Percentiles rank a stretch among this genome's conserved stretches.
These are phyloP conservation scores for Cyanoderma ruficeps DNA, from an alignment of 2,113 vertebrate species.

Conservation along the genomic window DNA sequence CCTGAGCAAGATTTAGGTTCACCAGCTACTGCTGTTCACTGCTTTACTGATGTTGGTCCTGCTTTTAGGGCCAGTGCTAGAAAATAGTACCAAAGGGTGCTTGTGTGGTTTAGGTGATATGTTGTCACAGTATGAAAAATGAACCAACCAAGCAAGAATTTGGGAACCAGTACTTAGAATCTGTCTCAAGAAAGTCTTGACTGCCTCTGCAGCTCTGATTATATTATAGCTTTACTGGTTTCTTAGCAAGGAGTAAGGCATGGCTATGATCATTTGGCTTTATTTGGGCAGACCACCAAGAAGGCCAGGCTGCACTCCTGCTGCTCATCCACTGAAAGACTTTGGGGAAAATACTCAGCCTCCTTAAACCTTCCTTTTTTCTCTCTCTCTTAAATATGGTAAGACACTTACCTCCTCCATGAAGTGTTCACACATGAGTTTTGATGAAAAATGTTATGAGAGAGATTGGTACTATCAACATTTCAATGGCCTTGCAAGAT, in stretches of 20 bases:
- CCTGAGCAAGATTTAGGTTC: neutral
- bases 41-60: neutral
- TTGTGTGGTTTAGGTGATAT: neutral
- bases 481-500: neutral
- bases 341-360: neutral
- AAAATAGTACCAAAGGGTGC: accelerated
- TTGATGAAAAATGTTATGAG: neutral
- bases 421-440: neutral
- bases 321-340: neutral
- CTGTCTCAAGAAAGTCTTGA: neutral
- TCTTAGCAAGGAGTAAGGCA: neutral
- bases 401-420: neutral
- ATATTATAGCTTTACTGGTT: neutral
- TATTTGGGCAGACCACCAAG: neutral
- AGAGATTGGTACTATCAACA: neutral
- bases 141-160: neutral
- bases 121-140: neutral
- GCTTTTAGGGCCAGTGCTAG: neutral
- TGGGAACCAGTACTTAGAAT: neutral
- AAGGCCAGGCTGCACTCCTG: neutral
- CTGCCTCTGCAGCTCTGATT: neutral
- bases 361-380: neutral
- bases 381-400: neutral
- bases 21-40: neutral
- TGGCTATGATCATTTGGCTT: neutral